phyloP scores from a whole-genome alignment of 1,140 invertebrate genomes.

The Drosophila biarmipes region DNA sequence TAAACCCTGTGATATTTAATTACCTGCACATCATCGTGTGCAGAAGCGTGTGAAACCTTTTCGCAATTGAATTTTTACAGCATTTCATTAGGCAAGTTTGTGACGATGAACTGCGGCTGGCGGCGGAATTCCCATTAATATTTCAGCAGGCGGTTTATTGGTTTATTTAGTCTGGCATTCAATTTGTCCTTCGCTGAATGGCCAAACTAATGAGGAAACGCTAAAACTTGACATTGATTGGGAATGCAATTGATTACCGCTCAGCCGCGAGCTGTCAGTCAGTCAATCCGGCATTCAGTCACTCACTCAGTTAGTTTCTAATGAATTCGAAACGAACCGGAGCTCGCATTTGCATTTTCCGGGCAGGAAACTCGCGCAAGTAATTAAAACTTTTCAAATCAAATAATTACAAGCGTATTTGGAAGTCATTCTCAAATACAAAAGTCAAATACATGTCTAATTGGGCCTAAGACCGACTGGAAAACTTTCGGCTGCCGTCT shows the following conservation, averaged over 20 bases:
- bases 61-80: constrained; percentile 38
- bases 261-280: constrained; percentile 40
- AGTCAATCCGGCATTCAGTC: constrained; percentile 21
- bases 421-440: constrained; percentile 69
- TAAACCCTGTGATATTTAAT: constrained; percentile 40
- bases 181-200: constrained; percentile 45
- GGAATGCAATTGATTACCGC: constrained; percentile 64
- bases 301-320: constrained; percentile 33
- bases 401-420: constrained; percentile 78
- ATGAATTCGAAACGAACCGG: constrained; percentile 38
- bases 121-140: constrained; percentile 44
- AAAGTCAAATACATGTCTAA: constrained; percentile 77
- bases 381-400: constrained; percentile 83
- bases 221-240: constrained; percentile 65
- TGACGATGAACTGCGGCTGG: background rate
- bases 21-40: constrained; percentile 31
- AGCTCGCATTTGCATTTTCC: constrained; percentile 37
- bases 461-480: constrained; percentile 55
- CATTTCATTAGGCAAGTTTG: constrained; percentile 16
- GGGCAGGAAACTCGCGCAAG: constrained; percentile 52
- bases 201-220: constrained; percentile 62
- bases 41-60: constrained; percentile 11
- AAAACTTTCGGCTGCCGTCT: constrained; percentile 38
- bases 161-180: constrained; percentile 24
- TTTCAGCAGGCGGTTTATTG: constrained; percentile 26